Base-by-base conservation (phyloP, 1,140 invertebrate genomes). In the Drosophila miranda region DNA sequence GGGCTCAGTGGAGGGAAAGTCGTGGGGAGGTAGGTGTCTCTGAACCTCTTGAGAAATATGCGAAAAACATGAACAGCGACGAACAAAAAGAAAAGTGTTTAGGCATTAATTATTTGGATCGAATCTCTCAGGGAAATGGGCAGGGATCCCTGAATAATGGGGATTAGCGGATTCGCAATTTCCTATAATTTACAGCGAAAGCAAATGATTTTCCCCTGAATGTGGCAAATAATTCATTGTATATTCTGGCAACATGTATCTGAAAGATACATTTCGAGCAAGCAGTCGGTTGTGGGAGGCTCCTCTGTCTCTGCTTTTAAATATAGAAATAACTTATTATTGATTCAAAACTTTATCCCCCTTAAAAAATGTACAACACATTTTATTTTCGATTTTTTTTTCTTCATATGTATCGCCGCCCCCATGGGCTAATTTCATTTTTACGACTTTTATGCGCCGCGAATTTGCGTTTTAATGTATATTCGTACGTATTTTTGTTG, bases 371-470 rank as follows among this genome's bases (percentile, higher is more conserved):
- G 2, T 28, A 30, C 7, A 30, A 30, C 7, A 8, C 28, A 30
- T 8, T 2, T 23, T 23, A 23, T 23, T 23, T 23, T 4, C 23
- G 23, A 23, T 23, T 23, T 23, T 23, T 23, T 23, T 4, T 23
- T 5, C 4, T 23, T 0, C 4, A 26, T 26, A 26, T 26, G 23
- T 26, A 26, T 26, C 34, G 3, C 11, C 3, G 3, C 34, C 34
- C 0, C 34, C 50, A 74, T 46, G 52, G 81, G 64, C 81, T 84
- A 84, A 84, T 84, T 86, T 86, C 55, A 74, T 80, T 84, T 84
- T 80, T 81, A 86, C 86, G 81, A 77, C 76, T 79, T 79, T 84
- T 67, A 76, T 84, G 75, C 53, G 46, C 34, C 34, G 54, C 67
- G 54, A 62, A 74, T 70, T 80, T 77, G 61, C 54, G 46, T 52